Evolutionary conservation across 2,113 vertebrate species (phyloP).

Genomic region (Oriolus oriolus): DNA sequence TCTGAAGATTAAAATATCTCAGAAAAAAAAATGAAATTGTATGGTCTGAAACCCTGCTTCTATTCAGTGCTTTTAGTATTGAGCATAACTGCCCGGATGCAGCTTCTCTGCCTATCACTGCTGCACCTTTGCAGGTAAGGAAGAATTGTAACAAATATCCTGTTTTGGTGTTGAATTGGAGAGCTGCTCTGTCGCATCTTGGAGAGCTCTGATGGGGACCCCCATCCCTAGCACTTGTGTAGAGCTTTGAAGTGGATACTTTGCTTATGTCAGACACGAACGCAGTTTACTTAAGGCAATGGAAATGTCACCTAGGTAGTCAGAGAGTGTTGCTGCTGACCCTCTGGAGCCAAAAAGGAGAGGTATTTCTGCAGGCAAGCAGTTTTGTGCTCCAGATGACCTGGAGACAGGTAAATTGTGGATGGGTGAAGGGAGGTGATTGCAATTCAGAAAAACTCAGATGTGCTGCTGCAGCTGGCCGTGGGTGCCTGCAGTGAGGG

Average conservation of each 20-base stretch:
- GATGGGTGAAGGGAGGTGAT: not conserved
- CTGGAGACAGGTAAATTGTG: not conserved
- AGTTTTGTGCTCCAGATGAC: not conserved
- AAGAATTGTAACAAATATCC: not conserved
- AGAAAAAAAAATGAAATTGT: not conserved
- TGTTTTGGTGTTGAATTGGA: not conserved
- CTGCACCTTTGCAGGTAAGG: not conserved
- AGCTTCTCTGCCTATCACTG: not conserved
- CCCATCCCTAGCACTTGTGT: not conserved
- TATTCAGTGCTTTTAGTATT: not conserved
- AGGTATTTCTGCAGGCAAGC: not conserved
- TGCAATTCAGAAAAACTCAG: not conserved
- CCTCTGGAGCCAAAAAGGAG: not conserved
- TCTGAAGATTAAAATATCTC: slow-evolving; percentile 45
- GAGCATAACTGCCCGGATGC: not conserved
- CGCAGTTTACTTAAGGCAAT: not conserved
- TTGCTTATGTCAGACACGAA: fast-evolving
- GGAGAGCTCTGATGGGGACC: not conserved
- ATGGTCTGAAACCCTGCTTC: not conserved
- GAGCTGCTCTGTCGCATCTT: not conserved
- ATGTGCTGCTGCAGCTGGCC: not conserved
- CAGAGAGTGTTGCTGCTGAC: not conserved
- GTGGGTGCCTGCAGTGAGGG: fast-evolving
- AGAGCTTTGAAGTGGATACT: not conserved
- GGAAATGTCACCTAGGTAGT: not conserved